Conservation (phyloP, 2,113 vertebrate genomes). For the Hippocampus mohnikei region DNA sequence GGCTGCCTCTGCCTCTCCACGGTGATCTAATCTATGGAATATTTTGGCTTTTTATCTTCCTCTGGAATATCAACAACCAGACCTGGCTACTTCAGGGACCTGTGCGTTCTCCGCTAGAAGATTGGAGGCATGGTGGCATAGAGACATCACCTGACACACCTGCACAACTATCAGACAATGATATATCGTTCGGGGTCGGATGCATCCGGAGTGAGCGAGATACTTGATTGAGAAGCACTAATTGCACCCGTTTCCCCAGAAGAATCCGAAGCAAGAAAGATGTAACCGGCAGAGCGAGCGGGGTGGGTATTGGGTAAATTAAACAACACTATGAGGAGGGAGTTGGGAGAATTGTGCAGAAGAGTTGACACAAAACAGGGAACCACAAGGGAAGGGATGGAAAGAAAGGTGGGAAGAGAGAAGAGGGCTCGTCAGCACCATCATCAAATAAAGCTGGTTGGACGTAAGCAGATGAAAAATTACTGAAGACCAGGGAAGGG, state of each 20-base stretch:
- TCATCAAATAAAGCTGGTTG: constrained; percentile 43
- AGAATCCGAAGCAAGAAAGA: constrained; percentile 8
- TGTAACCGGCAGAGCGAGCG: constrained; percentile 12
- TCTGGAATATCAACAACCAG: constrained; percentile 45
- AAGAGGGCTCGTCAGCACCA: constrained; percentile 41
- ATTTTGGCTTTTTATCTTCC: constrained; percentile 23
- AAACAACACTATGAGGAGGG: constrained; percentile 23
- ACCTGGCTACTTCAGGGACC: constrained; percentile 13
- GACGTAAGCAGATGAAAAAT: constrained; percentile 15
- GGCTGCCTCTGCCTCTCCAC: constrained; percentile 39
- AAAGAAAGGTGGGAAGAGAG: constrained; percentile 17
- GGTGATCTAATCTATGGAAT: constrained; percentile 49
- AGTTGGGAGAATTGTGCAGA: constrained; percentile 11
- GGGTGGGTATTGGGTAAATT: constrained; percentile 23
- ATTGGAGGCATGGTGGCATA: constrained; percentile 18
- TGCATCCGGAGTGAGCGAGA: constrained; percentile 6
- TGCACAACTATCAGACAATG: constrained; percentile 20
- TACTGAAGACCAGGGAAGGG: constrained; percentile 10
- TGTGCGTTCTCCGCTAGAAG: constrained; percentile 4
- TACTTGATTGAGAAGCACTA: constrained; percentile 22
- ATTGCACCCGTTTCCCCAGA: constrained; percentile 26
- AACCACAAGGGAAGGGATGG: constrained; percentile 16
- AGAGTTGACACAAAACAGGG: constrained; percentile 34
- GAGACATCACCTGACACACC: constrained; percentile 12
- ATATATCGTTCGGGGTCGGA: constrained; percentile 10